These are phyloP conservation scores for Drosophila helvetica DNA, from an alignment of 2,888 invertebrate genomes.

Conservation along the genomic window DNA sequence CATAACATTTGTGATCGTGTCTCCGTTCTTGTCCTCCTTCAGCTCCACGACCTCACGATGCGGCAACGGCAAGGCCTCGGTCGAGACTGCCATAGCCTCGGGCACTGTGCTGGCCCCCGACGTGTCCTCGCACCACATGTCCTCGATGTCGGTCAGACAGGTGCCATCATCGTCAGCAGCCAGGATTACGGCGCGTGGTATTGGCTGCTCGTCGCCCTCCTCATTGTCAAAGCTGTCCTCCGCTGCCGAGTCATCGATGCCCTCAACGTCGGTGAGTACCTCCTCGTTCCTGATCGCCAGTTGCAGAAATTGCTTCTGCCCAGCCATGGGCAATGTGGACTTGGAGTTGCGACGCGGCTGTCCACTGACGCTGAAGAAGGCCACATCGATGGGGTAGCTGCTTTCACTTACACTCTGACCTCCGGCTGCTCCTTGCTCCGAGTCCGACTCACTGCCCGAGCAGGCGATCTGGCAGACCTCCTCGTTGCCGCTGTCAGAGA, in stretches of 20 bases:
- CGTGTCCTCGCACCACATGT: conserved; percentile 74
- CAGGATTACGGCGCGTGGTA: conserved; percentile 77
- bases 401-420: conserved; percentile 62
- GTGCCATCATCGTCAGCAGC: conserved; percentile 78
- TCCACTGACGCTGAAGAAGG: conserved; percentile 70
- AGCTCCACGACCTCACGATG: conserved; percentile 84
- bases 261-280: conserved; percentile 84
- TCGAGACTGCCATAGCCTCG: conserved; percentile 50
- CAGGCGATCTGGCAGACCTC: conserved; percentile 77
- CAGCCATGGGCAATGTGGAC: conserved; percentile 44
- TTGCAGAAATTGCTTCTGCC: conserved; percentile 64
- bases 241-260: conserved; percentile 83
- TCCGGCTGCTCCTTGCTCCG: conserved; percentile 61
- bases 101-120: conserved; percentile 41
- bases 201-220: conserved; percentile 79
- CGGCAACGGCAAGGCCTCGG: conserved; percentile 81
- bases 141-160: conserved; percentile 83
- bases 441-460: conserved; percentile 68
- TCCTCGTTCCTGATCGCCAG: conserved; percentile 76
- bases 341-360: conserved; percentile 61
- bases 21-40: conserved; percentile 83
- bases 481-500: conserved; percentile 82
- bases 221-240: conserved; percentile 79
- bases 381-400: conserved; percentile 77
- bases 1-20: conserved; percentile 84